Percentiles rank a stretch among this genome's conserved stretches.
Conservation (phyloP, 2,797 vertebrate species). For the Heliangelus exortis region DNA sequence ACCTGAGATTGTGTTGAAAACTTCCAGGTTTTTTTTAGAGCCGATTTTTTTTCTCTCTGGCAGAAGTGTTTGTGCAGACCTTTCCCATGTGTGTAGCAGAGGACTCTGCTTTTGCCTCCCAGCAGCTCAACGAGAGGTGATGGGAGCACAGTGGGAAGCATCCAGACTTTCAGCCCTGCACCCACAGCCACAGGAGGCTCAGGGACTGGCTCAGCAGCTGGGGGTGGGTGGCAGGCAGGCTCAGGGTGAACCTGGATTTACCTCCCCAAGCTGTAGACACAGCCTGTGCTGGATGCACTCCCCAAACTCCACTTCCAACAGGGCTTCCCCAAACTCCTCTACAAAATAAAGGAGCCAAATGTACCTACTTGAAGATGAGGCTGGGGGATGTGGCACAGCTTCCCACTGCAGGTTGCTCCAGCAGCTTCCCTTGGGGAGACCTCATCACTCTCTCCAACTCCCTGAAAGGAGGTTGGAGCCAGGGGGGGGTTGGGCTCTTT, state of each 20-base stretch:
- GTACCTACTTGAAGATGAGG: neutral
- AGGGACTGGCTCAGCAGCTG: accelerated
- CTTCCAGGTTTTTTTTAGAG: neutral
- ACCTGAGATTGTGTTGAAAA: neutral
- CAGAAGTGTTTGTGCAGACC: neutral
- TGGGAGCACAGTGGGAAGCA: accelerated
- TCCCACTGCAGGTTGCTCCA: accelerated
- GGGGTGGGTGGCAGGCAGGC: neutral
- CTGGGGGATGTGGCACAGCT: neutral
- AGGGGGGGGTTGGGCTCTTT: too few species aligned
- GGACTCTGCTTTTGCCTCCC: neutral
- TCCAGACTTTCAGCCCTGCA: too few species aligned
- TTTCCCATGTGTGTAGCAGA: neutral
- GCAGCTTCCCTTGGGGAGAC: neutral
- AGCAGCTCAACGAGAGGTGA: accelerated
- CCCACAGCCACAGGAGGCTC: too few species aligned
- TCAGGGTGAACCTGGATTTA: neutral
- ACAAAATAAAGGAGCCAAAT: neutral
- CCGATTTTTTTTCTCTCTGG: neutral
- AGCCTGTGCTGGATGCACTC: neutral
- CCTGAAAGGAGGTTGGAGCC: too few species aligned
- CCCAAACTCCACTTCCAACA: neutral
- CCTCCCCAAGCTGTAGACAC: accelerated
- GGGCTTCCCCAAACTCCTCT: neutral
- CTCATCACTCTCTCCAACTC: too few species aligned